Conservation (phyloP, 2,113 vertebrate species). For the Ceuthmochares aereus region DNA sequence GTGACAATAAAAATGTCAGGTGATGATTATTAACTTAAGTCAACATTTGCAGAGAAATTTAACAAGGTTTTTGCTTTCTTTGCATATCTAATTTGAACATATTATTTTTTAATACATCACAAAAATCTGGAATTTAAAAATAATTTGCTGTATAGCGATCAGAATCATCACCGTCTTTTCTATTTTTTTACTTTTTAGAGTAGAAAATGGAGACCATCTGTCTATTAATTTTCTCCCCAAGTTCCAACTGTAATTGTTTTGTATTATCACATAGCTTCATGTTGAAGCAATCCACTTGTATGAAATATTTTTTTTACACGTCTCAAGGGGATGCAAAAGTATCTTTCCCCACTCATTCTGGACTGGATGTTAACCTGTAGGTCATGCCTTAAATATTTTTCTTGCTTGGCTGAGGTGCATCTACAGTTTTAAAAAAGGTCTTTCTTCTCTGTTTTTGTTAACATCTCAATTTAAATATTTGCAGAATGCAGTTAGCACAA, state of each 20-base stretch:
- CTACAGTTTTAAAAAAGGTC: not conserved
- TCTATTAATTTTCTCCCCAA: slow-evolving; percentile 10
- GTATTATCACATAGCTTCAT: slow-evolving; percentile 3
- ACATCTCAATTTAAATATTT: slow-evolving; percentile 3
- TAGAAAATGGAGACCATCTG: slow-evolving; percentile 19
- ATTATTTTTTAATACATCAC: slow-evolving; percentile 11
- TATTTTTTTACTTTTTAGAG: not conserved
- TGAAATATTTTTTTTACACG: not conserved
- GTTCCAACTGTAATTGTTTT: slow-evolving; percentile 38
- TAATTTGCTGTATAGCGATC: not conserved
- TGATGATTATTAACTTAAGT: not conserved
- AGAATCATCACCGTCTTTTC: not conserved
- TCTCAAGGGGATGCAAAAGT: not conserved
- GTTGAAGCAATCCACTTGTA: not conserved
- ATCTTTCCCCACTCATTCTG: not conserved
- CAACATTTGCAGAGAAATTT: not conserved
- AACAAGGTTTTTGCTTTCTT: not conserved
- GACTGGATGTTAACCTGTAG: not conserved
- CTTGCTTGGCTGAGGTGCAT: not conserved
- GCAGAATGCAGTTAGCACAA: slow-evolving; percentile 21
- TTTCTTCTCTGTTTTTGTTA: not conserved
- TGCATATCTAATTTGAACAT: not conserved
- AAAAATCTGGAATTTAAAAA: slow-evolving; percentile 46
- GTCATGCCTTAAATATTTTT: not conserved
- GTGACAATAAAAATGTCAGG: not conserved